A percentile compares a stretch with the other conserved stretches of the same genome.
Conservation (phyloP, 2,888 invertebrate species). For the Nemotelus pantherinus region DNA sequence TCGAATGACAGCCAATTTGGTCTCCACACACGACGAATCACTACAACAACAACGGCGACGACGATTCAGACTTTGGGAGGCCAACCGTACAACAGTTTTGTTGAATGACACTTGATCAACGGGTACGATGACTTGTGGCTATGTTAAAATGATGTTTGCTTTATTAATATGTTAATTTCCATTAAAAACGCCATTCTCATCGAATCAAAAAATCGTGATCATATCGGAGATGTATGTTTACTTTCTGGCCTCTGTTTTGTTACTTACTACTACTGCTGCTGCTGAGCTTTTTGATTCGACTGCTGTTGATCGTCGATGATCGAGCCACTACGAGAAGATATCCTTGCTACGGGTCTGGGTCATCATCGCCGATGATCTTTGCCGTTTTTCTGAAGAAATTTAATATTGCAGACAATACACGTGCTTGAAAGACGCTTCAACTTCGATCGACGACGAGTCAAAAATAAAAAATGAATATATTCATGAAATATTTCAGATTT, state of each 20-base stretch:
- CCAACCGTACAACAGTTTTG: constrained; percentile 29
- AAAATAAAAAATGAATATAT: constrained; percentile 45
- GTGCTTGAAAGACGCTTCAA: neutral
- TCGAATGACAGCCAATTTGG: constrained; percentile 44
- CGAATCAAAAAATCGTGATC: constrained; percentile 34
- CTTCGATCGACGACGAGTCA: neutral
- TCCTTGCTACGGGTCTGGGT: constrained; percentile 1
- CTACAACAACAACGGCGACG: neutral
- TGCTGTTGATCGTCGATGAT: constrained; percentile 12
- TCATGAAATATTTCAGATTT: constrained; percentile 44
- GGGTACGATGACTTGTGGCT: constrained; percentile 45
- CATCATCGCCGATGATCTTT: constrained; percentile 25
- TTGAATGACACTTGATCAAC: constrained; percentile 43
- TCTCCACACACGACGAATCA: constrained; percentile 38
- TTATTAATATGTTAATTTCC: constrained; percentile 48
- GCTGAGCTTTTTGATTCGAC: neutral
- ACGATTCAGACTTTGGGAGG: constrained; percentile 25
- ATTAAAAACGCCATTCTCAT: constrained; percentile 46
- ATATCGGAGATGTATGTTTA: constrained; percentile 33
- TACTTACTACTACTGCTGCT: neutral
- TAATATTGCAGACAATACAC: neutral
- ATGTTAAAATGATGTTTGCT: constrained; percentile 40
- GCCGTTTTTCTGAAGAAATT: constrained; percentile 28
- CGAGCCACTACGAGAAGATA: constrained; percentile 10
- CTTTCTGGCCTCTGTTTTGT: neutral